These are phyloP conservation scores for Apeira syringaria DNA, from an alignment of 2,888 invertebrate species.

Conservation along the genomic window DNA sequence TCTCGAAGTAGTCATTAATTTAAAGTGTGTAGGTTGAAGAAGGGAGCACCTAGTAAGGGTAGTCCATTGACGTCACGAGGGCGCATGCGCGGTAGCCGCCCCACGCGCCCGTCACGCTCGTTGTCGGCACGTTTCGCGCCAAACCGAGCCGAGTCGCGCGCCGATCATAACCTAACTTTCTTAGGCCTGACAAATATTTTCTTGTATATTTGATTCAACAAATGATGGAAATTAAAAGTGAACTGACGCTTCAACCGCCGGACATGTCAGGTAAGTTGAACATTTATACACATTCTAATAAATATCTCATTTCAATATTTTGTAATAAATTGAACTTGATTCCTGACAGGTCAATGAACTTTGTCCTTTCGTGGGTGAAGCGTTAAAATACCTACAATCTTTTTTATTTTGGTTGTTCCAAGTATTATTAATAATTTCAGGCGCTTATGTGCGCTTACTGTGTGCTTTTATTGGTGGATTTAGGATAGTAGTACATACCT, in stretches of 20 bases:
- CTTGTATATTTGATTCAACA: slow-evolving; percentile 29
- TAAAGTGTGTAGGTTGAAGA: slow-evolving; percentile 39
- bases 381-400: no score
- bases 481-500: no score
- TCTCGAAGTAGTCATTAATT: slow-evolving; percentile 26
- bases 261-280: slow-evolving; percentile 58
- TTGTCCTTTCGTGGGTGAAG: slow-evolving; percentile 28
- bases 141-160: slow-evolving; percentile 66
- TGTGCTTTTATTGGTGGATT: no score
- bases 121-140: slow-evolving; percentile 64
- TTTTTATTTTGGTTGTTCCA: no score
- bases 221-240: slow-evolving; percentile 55
- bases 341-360: slow-evolving; percentile 49
- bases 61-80: slow-evolving; percentile 60
- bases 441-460: no score
- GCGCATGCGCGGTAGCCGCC: slow-evolving; percentile 67
- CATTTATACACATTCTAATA: slow-evolving; percentile 1
- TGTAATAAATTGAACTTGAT: slow-evolving; percentile 41
- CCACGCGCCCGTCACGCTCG: slow-evolving; percentile 53
- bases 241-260: slow-evolving; percentile 39
- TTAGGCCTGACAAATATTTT: slow-evolving; percentile 28
- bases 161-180: slow-evolving; percentile 63
- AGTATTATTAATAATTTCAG: no score
- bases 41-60: slow-evolving; percentile 39
- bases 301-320: slow-evolving; percentile 25